phyloP scores from a whole-genome alignment of 2,888 invertebrate species.

The Cyaniris semiargus region DNA sequence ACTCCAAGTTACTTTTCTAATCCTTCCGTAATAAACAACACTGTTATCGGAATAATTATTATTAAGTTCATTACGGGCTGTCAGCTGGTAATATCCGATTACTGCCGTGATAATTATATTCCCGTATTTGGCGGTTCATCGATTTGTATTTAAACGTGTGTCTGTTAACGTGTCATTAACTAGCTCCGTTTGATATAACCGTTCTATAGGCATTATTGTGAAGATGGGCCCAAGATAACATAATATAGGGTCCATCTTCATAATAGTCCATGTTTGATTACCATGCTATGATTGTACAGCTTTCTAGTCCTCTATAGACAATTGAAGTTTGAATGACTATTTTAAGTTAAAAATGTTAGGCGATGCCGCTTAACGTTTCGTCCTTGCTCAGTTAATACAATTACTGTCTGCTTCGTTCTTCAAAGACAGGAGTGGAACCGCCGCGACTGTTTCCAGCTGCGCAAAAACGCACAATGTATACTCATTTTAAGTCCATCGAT shows the following conservation, averaged over 20 bases:
- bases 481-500: constrained; percentile 12
- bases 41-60: constrained; percentile 16
- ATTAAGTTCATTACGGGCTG: constrained; percentile 26
- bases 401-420: not conserved
- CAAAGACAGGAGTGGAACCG: not conserved
- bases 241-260: no score
- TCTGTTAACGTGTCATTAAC: not conserved
- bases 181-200: not conserved
- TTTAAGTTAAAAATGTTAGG: no score
- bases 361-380: no score
- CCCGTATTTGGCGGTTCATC: not conserved
- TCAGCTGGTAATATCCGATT: constrained; percentile 14
- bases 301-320: no score
- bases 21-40: not conserved
- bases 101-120: constrained; percentile 22
- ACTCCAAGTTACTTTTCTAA: not conserved
- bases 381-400: not conserved
- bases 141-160: constrained; percentile 4
- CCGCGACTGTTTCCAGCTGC: not conserved
- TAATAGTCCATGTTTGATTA: no score
- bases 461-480: not conserved
- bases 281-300: no score
- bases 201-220: not conserved
- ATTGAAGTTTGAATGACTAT: no score
- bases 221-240: no score